Evolutionary conservation across 2,888 invertebrate genomes (phyloP), one percentile per base, ranked within the genome.

Genomic region (Caenorhabditis uteleia): DNA sequence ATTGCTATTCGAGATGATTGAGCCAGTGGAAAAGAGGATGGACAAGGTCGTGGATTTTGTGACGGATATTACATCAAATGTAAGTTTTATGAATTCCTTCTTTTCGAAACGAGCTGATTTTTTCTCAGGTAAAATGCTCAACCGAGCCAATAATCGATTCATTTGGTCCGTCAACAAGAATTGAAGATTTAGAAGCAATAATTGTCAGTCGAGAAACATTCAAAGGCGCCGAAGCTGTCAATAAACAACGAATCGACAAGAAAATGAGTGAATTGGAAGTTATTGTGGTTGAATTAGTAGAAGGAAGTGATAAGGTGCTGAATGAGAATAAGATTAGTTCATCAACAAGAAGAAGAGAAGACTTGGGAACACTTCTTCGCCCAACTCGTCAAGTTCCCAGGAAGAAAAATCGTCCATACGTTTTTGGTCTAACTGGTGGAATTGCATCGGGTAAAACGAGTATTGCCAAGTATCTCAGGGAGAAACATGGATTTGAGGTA

Each of bases 311-410:
- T 71, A 85, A 85, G 16, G 46, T 79, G 33, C 50, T 78, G 49
- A 93, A 95, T 82, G 95, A 98, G 83, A 69, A 61, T 0, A 98
- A 98, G 87, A 88, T 97, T 49, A 95, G 95, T 85, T 97, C 97
- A 0, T 93, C 93, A 77, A 93, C 93, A 76, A 86, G 87, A 39
- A 87, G 98, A 75, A 90, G 61, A n/a, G 65, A 56, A 20, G 69
- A 65, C 33, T 47, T 70, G n/a, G 69, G 69, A 36, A 53, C 42
- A 12, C 26, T 70, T 8, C 54, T 72, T 1, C 26, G 51, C 3
- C 58, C 58, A 12, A 49, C 45, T 4, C 27, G 38, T 6, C 10
- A 16, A 2, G 47, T 50, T 18, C 29, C 38, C 12, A 40, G 46
- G 3, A 20, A 34, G 1, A 18, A 20, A 7, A 45, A 47, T 8